These are phyloP conservation scores for Uloborus diversus DNA, from an alignment of 1,140 invertebrate species.

Conservation along the genomic window DNA sequence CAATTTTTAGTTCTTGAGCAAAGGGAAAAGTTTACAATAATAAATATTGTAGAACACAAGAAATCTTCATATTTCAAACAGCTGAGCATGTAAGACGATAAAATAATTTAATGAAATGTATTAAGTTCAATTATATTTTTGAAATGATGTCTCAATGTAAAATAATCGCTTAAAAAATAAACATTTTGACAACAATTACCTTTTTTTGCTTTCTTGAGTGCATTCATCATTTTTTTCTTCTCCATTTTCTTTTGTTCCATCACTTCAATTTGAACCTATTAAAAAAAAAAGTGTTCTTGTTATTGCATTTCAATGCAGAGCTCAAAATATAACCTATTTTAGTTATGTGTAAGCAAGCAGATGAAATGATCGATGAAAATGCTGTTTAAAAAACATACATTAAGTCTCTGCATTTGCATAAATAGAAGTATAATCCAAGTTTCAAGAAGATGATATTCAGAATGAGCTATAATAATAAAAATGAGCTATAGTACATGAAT, in stretches of 20 bases:
- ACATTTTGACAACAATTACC: constrained; percentile 78
- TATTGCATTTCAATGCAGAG: background rate
- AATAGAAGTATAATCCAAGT: background rate
- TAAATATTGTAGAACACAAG: no score
- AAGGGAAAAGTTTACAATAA: no score
- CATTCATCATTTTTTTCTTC: constrained; percentile 64
- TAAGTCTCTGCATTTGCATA: background rate
- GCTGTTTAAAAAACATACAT: background rate
- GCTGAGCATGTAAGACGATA: no score
- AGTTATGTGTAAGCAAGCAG: background rate
- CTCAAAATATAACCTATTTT: background rate
- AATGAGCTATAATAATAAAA: no score
- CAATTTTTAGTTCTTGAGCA: constrained; percentile 78
- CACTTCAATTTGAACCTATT: constrained; percentile 78
- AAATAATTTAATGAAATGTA: no score
- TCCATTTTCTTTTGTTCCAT: constrained; percentile 76
- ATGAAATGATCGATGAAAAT: background rate
- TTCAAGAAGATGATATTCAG: background rate
- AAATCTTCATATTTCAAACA: no score
- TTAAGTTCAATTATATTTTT: no score
- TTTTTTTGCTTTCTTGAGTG: constrained; percentile 75
- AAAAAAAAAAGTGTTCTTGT: background rate
- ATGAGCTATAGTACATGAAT: no score
- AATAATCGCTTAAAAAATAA: no score
- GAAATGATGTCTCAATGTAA: no score